Percentiles rank a stretch among this genome's conserved stretches.
These are phyloP conservation scores for Tinea semifulvella DNA, from an alignment of 2,888 invertebrate genomes.

Conservation along the genomic window DNA sequence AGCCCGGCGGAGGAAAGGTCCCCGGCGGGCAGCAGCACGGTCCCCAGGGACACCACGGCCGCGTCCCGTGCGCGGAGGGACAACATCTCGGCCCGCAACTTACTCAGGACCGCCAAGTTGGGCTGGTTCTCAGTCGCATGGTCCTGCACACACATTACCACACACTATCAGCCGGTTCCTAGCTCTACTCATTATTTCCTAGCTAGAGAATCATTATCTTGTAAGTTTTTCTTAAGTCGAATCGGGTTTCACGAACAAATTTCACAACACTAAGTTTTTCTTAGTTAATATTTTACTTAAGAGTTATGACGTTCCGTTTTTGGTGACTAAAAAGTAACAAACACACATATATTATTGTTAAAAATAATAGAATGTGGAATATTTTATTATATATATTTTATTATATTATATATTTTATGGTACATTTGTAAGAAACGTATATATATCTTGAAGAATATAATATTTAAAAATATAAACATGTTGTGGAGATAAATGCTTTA, in stretches of 20 bases:
- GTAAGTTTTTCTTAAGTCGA: background rate
- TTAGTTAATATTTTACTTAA: background rate
- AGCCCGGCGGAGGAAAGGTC: conserved; percentile 78
- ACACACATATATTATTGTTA: no score
- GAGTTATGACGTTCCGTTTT: background rate
- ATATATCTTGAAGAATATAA: no score
- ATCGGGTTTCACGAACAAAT: background rate
- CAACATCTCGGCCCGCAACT: conserved; percentile 83
- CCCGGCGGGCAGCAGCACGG: conserved; percentile 52
- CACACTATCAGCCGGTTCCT: background rate
- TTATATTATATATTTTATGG: no score
- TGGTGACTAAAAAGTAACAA: background rate
- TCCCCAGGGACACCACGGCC: conserved; percentile 69
- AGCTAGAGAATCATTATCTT: background rate
- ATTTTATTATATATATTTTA: no score
- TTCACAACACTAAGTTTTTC: background rate
- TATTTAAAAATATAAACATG: no score
- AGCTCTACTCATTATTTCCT: no score
- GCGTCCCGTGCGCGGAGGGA: conserved; percentile 74
- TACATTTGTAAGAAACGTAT: no score
- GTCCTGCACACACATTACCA: conserved; percentile 37
- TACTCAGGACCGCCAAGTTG: conserved; percentile 89
- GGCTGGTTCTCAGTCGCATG: conserved; percentile 91
- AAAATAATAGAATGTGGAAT: no score
- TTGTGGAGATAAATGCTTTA: no score